Evolutionary conservation across 2,888 invertebrate species (phyloP).

Genomic region (Hanleya hanleyi): DNA sequence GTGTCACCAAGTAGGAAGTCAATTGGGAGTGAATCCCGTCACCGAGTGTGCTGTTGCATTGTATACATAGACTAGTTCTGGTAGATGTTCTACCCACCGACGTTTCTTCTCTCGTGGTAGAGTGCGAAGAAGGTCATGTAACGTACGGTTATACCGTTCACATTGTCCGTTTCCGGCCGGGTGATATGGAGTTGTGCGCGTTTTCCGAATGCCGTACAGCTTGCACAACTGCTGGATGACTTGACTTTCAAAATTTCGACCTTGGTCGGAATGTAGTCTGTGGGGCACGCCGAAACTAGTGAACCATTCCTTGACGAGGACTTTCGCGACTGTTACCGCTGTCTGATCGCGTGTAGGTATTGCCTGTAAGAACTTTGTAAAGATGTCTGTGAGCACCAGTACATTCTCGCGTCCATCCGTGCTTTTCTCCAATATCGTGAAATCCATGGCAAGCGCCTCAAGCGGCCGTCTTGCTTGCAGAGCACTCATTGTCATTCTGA

Average conservation of each 20-base stretch:
- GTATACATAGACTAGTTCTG: slow-evolving; percentile 26
- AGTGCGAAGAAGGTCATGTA: slow-evolving; percentile 35
- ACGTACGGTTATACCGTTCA: slow-evolving; percentile 32
- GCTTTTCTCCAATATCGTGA: neutral
- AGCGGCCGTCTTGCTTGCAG: neutral
- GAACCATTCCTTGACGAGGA: slow-evolving; percentile 29
- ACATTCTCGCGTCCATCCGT: slow-evolving; percentile 17
- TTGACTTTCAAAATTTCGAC: slow-evolving; percentile 13
- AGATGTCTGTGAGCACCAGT: slow-evolving; percentile 24
- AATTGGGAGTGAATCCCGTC: slow-evolving; percentile 19
- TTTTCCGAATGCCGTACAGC: slow-evolving; percentile 31
- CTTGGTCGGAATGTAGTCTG: slow-evolving; percentile 28
- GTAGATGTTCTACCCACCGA: slow-evolving; percentile 33
- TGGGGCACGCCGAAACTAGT: slow-evolving; percentile 16
- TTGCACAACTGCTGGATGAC: slow-evolving; percentile 28
- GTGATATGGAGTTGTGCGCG: slow-evolving; percentile 31
- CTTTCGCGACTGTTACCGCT: slow-evolving; percentile 18
- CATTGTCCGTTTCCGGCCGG: slow-evolving; percentile 29
- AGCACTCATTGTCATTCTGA: neutral
- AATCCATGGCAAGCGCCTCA: neutral
- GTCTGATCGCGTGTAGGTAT: slow-evolving; percentile 24
- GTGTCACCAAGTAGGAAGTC: slow-evolving; percentile 18
- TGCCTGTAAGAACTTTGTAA: slow-evolving; percentile 23
- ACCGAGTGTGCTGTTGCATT: slow-evolving; percentile 24
- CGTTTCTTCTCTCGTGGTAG: slow-evolving; percentile 31